phyloP scores from a whole-genome alignment of 2,888 invertebrate species.

The Agrochola lychnidis region DNA sequence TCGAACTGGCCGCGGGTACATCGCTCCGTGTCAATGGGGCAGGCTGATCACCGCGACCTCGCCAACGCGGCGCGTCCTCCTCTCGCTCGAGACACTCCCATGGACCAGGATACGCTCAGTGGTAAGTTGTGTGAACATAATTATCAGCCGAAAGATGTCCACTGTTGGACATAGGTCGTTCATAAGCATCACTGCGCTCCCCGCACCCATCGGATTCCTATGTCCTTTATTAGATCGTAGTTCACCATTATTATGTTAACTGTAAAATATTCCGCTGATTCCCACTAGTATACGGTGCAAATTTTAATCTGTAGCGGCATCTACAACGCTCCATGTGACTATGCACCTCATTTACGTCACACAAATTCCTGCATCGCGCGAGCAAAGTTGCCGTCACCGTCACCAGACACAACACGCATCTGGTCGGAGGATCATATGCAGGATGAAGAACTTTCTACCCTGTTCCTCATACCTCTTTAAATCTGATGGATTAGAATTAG shows the following conservation, averaged over 20 bases:
- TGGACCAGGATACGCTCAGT: conserved; percentile 87
- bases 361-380: not conserved
- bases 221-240: not conserved
- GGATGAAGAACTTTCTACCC: not conserved
- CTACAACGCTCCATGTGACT: not conserved
- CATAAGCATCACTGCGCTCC: not conserved
- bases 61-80: conserved; percentile 86
- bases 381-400: not conserved
- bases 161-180: not conserved
- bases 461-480: not conserved
- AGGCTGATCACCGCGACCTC: conserved; percentile 90
- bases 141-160: not conserved
- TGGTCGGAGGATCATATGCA: not conserved
- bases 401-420: not conserved
- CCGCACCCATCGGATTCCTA: not conserved
- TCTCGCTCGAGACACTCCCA: conserved; percentile 86
- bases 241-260: not conserved
- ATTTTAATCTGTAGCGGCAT: not conserved
- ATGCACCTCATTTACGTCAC: not conserved
- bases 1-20: conserved; percentile 92
- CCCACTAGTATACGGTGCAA: not conserved
- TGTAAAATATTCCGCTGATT: no score
- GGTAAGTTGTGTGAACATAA: conserved; percentile 68
- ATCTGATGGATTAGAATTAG: not conserved
- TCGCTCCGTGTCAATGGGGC: conserved; percentile 96